Percentiles rank a stretch among this genome's conserved stretches.
phyloP scores from a whole-genome alignment of 2,888 invertebrate species.

The Timandra comae region DNA sequence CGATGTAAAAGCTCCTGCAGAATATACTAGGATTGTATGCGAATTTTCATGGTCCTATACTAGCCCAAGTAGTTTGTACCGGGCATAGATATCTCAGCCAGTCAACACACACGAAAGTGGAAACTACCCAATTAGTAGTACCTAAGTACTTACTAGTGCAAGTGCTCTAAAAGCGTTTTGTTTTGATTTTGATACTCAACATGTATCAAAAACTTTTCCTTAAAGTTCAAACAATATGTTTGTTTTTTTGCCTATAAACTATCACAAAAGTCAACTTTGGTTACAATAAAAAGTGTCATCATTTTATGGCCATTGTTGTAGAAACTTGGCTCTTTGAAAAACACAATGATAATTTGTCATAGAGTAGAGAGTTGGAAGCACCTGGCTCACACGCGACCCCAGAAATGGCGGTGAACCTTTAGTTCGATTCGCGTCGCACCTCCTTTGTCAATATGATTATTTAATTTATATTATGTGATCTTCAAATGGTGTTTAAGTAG shows the following conservation, averaged over 20 bases:
- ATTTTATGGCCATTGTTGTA: slow-evolving; percentile 48
- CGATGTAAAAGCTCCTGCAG: no score
- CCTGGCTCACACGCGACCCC: slow-evolving; percentile 70
- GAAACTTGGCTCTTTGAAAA: slow-evolving; percentile 44
- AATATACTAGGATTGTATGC: no score
- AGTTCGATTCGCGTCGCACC: slow-evolving; percentile 60
- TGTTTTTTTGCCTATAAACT: slow-evolving; percentile 25
- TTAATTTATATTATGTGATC: slow-evolving; percentile 75
- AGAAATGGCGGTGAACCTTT: slow-evolving; percentile 29
- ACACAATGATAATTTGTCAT: slow-evolving; percentile 73
- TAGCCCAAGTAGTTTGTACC: no score
- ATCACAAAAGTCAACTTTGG: slow-evolving; percentile 38
- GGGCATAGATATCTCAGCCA: no score
- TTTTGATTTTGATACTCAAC: no score
- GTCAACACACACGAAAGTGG: no score
- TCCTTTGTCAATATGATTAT: slow-evolving; percentile 66
- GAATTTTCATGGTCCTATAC: no score
- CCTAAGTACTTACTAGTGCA: no score
- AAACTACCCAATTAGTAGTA: no score
- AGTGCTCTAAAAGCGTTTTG: no score
- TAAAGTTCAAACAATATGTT: neutral
- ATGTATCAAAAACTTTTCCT: no score
- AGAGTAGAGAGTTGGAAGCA: slow-evolving; percentile 50
- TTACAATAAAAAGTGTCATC: slow-evolving; percentile 44
- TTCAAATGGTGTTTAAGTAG: slow-evolving; percentile 69